Evolutionary conservation across 2,113 vertebrate genomes (phyloP).

Genomic region (Peromyscus polionotus): DNA sequence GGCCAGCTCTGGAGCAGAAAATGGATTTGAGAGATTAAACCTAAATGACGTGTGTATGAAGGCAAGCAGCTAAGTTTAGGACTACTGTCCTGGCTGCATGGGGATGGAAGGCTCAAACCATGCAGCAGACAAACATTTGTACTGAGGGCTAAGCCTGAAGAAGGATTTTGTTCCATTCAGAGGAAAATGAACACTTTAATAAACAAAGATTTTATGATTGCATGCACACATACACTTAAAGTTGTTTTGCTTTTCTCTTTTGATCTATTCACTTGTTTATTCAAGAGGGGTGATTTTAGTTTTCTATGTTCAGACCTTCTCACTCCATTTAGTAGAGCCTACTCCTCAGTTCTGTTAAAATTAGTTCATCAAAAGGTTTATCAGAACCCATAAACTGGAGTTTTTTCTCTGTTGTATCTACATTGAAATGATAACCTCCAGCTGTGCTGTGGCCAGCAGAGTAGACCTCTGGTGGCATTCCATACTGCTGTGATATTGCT

Average conservation of each 20-base stretch:
- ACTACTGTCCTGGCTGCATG: conserved; percentile 40
- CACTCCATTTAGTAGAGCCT: neutral
- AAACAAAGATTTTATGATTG: neutral
- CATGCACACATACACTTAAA: neutral
- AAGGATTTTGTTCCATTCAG: neutral
- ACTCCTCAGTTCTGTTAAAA: conserved; percentile 5
- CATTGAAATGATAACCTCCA: neutral
- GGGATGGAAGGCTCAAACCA: neutral
- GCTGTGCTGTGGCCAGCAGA: neutral
- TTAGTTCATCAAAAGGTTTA: neutral
- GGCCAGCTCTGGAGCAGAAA: conserved; percentile 46
- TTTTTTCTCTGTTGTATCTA: neutral
- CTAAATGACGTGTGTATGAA: conserved; percentile 38
- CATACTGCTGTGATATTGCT: neutral
- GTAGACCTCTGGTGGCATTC: neutral
- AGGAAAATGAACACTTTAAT: neutral
- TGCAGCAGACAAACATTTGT: neutral
- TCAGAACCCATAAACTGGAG: neutral
- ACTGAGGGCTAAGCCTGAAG: neutral
- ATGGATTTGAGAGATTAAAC: conserved; percentile 71
- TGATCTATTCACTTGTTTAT: neutral
- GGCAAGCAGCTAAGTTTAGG: neutral
- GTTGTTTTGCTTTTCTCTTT: neutral
- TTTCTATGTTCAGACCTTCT: neutral
- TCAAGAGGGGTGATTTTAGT: neutral